phyloP scores from a whole-genome alignment of 2,888 invertebrate species.

The Panorpa germanica region DNA sequence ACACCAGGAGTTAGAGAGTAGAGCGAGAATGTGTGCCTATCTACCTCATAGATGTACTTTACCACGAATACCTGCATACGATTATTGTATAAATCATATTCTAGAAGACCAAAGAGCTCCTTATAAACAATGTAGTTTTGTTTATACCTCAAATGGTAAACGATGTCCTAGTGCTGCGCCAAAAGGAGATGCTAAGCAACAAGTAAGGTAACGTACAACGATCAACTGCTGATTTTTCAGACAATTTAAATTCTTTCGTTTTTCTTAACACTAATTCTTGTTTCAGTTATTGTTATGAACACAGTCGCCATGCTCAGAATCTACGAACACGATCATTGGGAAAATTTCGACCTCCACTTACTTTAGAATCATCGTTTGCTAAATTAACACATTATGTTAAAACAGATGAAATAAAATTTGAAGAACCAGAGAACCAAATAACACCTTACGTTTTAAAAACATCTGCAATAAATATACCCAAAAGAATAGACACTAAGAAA shows the following conservation, averaged over 20 bases:
- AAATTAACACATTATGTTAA: conserved; percentile 44
- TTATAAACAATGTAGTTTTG: conserved; percentile 60
- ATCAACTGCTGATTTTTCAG: conserved; percentile 19
- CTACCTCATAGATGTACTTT: conserved; percentile 45
- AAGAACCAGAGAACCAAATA: no score
- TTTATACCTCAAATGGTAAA: conserved; percentile 45
- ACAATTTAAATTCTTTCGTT: background rate
- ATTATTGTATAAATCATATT: conserved; percentile 68
- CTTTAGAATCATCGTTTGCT: conserved; percentile 43
- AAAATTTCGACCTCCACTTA: conserved; percentile 39
- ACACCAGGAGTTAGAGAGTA: conserved; percentile 38
- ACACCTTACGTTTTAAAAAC: no score
- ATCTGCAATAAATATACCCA: no score
- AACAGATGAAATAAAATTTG: no score
- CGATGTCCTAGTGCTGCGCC: conserved; percentile 64
- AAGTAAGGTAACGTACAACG: no score
- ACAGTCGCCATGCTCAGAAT: conserved; percentile 42
- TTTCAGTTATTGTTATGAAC: conserved; percentile 40
- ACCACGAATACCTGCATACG: conserved; percentile 47
- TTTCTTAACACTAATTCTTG: background rate
- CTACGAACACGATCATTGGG: conserved; percentile 38
- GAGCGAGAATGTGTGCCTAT: conserved; percentile 39
- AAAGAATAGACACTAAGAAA: conserved; percentile 15
- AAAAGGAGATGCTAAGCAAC: conserved; percentile 49
- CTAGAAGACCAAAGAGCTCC: conserved; percentile 68